Evolutionary conservation across 2,888 invertebrate genomes (phyloP), one percentile per base, ranked within the genome.

Genomic region (Crematogaster levior): DNA sequence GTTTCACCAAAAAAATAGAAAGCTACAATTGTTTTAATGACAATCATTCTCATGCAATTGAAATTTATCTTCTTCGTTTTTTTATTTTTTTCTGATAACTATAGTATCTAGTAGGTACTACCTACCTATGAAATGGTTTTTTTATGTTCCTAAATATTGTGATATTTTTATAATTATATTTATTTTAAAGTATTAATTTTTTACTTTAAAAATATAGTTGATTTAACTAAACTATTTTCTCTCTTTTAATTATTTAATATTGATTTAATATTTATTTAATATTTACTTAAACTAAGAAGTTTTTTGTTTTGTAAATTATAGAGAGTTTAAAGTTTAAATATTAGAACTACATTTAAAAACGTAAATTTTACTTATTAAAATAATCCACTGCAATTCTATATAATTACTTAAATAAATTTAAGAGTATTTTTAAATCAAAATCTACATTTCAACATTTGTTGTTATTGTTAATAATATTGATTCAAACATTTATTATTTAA

Each of bases 171-270:
- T 51, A 51, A 0, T 3, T 34, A 1, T 51, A 51, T 51, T 51
- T 51, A 51, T 51, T 51, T 51, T 51, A 51, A 51, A 21, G 51
- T 51, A 51, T 51, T 48, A 48, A n/a, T n/a, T n/a, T 51, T 51
- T 51, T 51, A 51, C 7, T n/a, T 51, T 21, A 21, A 21, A 51
- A 9, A 21, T 51, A 51, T 51, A 3, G 51, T 21, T 51, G n/a
- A 2, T 51, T 51, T 51, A 51, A 51, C 21, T 51, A 51, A 51
- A n/a, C n/a, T n/a, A n/a, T n/a, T n/a, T n/a, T n/a, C n/a, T n/a
- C n/a, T n/a, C 9, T 51, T 21, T 48, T 48, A n/a, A n/a, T 48
- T n/a, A 48, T 48, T 48, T 48, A 48, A 48, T 9, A 51, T 51
- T 21, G n/a, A 51, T 51, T 51, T 51, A 21, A 51, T 51, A n/a